Evolutionary conservation across 1,140 invertebrate genomes (phyloP), one percentile per base, ranked within the genome.

Genomic region (Cyclina sinensis): DNA sequence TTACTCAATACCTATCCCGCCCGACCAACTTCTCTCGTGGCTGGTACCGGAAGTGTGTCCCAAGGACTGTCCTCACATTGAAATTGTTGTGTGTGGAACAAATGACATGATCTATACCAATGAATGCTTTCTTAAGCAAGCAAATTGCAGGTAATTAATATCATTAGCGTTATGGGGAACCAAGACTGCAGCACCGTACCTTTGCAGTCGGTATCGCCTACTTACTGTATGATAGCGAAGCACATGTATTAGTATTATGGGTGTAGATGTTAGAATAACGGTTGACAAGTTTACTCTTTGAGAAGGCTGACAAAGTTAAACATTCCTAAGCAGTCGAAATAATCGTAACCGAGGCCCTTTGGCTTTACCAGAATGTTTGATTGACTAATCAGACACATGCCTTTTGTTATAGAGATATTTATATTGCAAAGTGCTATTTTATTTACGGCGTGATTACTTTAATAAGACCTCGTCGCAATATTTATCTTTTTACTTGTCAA

Each of bases 1-100:
- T 48, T 48, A 24, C n/a, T 5, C 39, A 48, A 74, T 74, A 48
- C 70, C 70, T 1, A 74, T 74, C 12, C 70, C 70, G n/a, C 70
- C 70, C 18, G 39, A 74, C 39, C 70, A 74, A n/a, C 70, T 74
- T 39, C n/a, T 74, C 46, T 46, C 70, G 1, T 74, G 70, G 70
- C 37, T 74, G 70, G 70, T 74, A 46, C 70, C 70, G 9, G 70
- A 74, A 14, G 48, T 46, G 4, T 74, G 70, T 74, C 70, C 70
- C 9, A 2, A 21, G 32, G 70, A 74, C n/a, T 74, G 70, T 46
- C 70, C 70, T 24, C 7, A 24, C 9, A 3, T 74, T 11, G 39
- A 74, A 21, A 46, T 74, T 4, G 21, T 39, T 0, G 70, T 74
- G 0, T 74, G 70, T n/a, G 70, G 37, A 21, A 74, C n/a, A 2